Evolutionary conservation across 2,888 invertebrate species (phyloP), one percentile per base, ranked within the genome.

Genomic region (Athripsodes cinereus): DNA sequence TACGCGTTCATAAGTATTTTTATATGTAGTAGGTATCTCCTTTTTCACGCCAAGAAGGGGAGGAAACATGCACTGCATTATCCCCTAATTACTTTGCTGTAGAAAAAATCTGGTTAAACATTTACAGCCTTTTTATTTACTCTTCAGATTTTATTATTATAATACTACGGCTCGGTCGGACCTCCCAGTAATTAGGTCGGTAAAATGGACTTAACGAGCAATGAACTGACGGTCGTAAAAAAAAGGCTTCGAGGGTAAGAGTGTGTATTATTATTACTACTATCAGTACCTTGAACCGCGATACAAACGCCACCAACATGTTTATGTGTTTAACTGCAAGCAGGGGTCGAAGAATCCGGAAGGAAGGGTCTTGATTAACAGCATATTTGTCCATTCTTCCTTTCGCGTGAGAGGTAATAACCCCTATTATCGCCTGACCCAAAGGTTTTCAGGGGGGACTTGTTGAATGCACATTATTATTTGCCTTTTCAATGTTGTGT

Each of bases 171-270:
- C 26, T 19, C 19, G 21, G 47, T 26, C 26, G 54, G 58, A 50
- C 57, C 54, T 48, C 56, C 22, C 54, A 55, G 57, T 63, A 63
- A 63, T 63, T 63, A 63, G 59, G 55, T 57, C 53, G 50, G 61
- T 60, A 59, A 63, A 63, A 59, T 60, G 63, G 61, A 62, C 63
- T 57, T 60, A 63, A 62, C 63, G 63, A 57, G 59, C 61, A 52
- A 58, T 61, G 58, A 53, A 55, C 54, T 60, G 56, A 55, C 26
- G 54, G 52, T 59, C 61, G 59, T 61, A 63, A 63, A 63, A 63
- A 63, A 62, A 58, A 62, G 55, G 48, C 58, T 40, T 40, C 13
- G n/a, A 13, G 47, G 54, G 55, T 44, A 54, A 48, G 22, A n/a
- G n/a, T n/a, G n/a, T 48, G 13, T 40, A 40, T 40, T 40, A 40